These are phyloP conservation scores for Orientallactaga bullata DNA, from an alignment of 2,113 vertebrate genomes.

Conservation along the genomic window DNA sequence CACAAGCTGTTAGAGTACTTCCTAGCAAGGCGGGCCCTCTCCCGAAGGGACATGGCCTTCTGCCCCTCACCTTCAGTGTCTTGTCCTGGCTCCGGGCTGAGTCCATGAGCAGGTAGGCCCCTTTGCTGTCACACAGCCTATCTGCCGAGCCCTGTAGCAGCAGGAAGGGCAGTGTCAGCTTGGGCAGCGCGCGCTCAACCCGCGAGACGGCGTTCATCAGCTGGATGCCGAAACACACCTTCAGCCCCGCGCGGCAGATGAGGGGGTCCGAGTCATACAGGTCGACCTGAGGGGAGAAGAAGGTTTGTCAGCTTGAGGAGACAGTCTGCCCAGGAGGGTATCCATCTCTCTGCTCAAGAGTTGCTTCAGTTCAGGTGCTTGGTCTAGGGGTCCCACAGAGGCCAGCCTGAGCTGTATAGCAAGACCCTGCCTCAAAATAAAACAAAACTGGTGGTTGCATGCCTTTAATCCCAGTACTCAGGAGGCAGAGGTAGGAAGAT, in stretches of 20 bases:
- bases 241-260: slow-evolving; percentile 91
- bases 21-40: neutral
- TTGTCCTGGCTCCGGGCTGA: slow-evolving; percentile 93
- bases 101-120: slow-evolving; percentile 93
- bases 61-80: slow-evolving; percentile 91
- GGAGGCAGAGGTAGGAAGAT: no score
- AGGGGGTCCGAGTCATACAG: slow-evolving; percentile 92
- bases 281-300: slow-evolving; percentile 89
- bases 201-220: slow-evolving; percentile 91
- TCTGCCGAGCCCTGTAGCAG: slow-evolving; percentile 94
- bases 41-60: no score
- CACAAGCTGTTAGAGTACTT: neutral
- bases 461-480: no score
- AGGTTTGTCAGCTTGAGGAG: neutral
- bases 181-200: slow-evolving; percentile 92
- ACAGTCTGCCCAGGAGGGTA: neutral
- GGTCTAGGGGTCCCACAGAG: no score
- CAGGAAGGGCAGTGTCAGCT: slow-evolving; percentile 93
- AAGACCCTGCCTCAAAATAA: no score
- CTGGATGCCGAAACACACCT: slow-evolving; percentile 93
- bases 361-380: no score
- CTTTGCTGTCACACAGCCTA: slow-evolving; percentile 94
- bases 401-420: no score
- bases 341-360: neutral
- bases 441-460: no score